These are phyloP conservation scores for Ctenoplectra terminalis DNA, from an alignment of 1,140 invertebrate genomes.

Conservation along the genomic window DNA sequence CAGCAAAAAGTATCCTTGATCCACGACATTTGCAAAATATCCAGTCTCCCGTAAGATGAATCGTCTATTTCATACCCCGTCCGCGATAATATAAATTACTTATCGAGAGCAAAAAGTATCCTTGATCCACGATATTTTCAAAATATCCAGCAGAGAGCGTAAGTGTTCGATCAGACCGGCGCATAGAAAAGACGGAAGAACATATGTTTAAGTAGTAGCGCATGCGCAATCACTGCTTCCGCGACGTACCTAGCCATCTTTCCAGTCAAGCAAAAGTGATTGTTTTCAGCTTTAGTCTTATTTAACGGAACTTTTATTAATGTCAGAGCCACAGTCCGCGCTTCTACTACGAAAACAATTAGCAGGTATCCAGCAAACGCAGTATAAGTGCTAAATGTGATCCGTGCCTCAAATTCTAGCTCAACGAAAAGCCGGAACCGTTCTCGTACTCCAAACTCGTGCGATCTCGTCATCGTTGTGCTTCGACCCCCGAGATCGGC, in stretches of 20 bases:
- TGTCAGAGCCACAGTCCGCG: conserved; percentile 97
- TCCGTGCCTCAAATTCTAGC: conserved; percentile 33
- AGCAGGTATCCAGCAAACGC: conserved; percentile 87
- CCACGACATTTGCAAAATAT: conserved; percentile 18
- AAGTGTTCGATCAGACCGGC: conserved; percentile 57
- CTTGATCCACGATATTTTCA: conserved; percentile 8
- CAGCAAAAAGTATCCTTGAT: not conserved
- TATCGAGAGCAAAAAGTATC: conserved; percentile 12
- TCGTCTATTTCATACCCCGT: no score
- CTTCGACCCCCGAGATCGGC: conserved; percentile 47
- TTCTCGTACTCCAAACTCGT: conserved; percentile 71
- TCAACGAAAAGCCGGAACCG: conserved; percentile 66
- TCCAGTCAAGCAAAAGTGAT: conserved; percentile 81
- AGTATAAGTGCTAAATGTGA: conserved; percentile 62
- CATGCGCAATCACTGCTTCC: conserved; percentile 79
- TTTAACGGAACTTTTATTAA: conserved; percentile 87
- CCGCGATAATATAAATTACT: conserved; percentile 9
- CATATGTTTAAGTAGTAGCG: conserved; percentile 81
- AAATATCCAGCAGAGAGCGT: conserved; percentile 36
- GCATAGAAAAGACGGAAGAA: conserved; percentile 78
- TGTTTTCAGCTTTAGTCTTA: conserved; percentile 82
- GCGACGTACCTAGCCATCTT: conserved; percentile 81
- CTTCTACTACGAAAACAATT: conserved; percentile 97
- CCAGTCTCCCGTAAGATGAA: no score
- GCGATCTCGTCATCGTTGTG: conserved; percentile 71